Evolutionary conservation across 2,888 invertebrate species (phyloP).

Genomic region (Laspeyria flexula): DNA sequence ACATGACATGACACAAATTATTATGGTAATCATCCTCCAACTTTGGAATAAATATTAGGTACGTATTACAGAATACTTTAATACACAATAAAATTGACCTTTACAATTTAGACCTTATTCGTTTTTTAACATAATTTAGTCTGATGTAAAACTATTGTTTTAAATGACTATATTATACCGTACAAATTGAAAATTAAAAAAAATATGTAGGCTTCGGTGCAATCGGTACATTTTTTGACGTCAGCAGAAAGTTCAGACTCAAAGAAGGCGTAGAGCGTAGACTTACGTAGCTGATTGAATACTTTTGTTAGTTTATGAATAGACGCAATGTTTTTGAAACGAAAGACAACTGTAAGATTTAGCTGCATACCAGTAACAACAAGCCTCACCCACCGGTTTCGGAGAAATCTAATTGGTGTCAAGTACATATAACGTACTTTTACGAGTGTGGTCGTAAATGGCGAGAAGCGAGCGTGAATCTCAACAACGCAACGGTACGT

Average conservation of each 20-base stretch:
- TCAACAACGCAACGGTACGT: conserved; percentile 32
- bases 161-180: too few species aligned
- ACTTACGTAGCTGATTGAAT: background rate
- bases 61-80: conserved; percentile 15
- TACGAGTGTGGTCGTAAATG: conserved; percentile 41
- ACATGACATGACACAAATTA: conserved; percentile 56
- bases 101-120: conserved; percentile 16
- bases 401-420: conserved; percentile 39
- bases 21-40: conserved; percentile 51
- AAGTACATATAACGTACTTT: conserved; percentile 35
- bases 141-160: too few species aligned
- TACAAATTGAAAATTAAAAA: too few species aligned
- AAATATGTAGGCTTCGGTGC: too few species aligned
- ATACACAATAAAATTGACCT: conserved; percentile 19
- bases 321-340: background rate
- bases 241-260: background rate
- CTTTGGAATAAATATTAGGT: conserved; percentile 33
- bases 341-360: conserved; percentile 21
- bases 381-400: conserved; percentile 29
- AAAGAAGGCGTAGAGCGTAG: background rate
- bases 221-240: background rate
- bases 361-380: conserved; percentile 22
- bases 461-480: conserved; percentile 25
- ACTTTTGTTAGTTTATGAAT: background rate
- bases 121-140: too few species aligned